Base-by-base conservation (phyloP, 1,140 invertebrate species). In the Matsumurasca onukii region DNA sequence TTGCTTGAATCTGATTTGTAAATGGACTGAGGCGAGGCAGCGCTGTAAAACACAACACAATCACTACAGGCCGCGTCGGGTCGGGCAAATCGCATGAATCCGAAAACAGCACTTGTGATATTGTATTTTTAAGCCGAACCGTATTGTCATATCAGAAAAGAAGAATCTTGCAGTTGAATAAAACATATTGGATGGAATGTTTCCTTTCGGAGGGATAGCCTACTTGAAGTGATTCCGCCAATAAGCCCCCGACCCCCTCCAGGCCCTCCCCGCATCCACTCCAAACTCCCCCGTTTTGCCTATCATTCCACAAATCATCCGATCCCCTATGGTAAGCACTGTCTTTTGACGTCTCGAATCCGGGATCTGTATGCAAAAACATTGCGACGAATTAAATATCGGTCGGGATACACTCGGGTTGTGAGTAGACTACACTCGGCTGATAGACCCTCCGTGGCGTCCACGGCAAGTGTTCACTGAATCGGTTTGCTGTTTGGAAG, bases 201-300 rank as follows among this genome's bases (percentile, higher is more conserved):
- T 63, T 63, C 29, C 61, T 34, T 30, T 63, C 61, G 31, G 29
- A 13, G 57, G 12, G 61, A 63, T 63, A 34, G 29, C 31, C 13
- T 34, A 63, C 61, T 63, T 34, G 31, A 63, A 63, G 61, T 63
- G 61, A 63, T 63, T 63, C 61, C 61, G 61, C 61, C 61, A 63
- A 63, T 63, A 63, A 63, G 29, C 57, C 9, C 15, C n/a, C n/a
- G n/a, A n/a, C n/a, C 51, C 57, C 13, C 57, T 13, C 22, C 57
- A 3, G 13, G 3, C 27, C 57, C 24, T 9, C 12, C 57, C 27
- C 9, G 22, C 2, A 3, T 3, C 30, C 31, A 63, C 31, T 31
- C 30, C 27, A 20, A 5, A 5, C 61, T 27, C 61, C 31, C 61
- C 31, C 25, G 49, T 24, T 52, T 52, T 52, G 49, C 49, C 49